Conservation (phyloP, 2,113 vertebrate species). For the Psittacara wagleri region DNA sequence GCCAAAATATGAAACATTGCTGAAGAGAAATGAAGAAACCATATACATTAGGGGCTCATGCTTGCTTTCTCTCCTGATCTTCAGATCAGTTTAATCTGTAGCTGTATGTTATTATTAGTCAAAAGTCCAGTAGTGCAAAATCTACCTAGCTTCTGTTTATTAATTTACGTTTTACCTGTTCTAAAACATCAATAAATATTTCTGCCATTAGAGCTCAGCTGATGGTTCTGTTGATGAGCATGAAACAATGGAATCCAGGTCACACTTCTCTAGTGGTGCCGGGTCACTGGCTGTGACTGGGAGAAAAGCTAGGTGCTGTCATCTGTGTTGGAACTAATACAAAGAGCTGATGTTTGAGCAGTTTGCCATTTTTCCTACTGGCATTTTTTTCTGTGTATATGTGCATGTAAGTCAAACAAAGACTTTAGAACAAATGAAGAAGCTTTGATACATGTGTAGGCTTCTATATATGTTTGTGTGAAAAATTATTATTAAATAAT, state of each 20-base stretch:
- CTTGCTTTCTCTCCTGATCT: neutral
- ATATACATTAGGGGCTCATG: neutral
- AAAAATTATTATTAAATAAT: neutral
- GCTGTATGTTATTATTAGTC: neutral
- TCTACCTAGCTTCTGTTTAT: neutral
- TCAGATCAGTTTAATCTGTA: neutral
- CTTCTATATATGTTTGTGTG: neutral
- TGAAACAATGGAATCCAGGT: neutral
- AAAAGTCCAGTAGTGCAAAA: neutral
- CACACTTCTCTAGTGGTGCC: fast-evolving
- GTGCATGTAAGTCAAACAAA: neutral
- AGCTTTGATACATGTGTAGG: neutral
- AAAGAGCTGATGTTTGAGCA: neutral
- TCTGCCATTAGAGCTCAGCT: neutral
- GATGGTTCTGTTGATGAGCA: neutral
- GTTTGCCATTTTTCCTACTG: neutral
- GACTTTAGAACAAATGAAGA: neutral
- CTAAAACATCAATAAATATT: neutral
- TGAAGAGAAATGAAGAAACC: neutral
- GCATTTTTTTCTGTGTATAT: neutral
- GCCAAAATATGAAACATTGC: neutral
- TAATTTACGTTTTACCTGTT: neutral
- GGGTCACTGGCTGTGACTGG: neutral
- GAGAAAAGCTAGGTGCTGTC: neutral
- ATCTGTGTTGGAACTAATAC: neutral